These are phyloP conservation scores for Ahaetulla prasina DNA, from an alignment of 2,113 vertebrate species.

Conservation along the genomic window DNA sequence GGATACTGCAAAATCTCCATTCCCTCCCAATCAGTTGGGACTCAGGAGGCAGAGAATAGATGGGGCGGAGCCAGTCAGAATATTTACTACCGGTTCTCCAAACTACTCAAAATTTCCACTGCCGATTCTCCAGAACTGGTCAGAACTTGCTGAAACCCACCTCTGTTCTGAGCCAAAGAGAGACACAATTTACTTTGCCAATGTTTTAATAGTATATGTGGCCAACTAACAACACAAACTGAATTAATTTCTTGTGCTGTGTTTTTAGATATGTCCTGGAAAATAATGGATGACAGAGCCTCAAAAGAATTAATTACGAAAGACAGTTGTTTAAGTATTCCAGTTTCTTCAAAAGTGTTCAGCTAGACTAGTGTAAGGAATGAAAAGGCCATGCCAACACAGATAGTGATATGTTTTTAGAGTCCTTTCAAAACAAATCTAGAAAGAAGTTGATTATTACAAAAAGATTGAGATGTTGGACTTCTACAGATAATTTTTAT, in stretches of 20 bases:
- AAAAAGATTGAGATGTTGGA: background rate
- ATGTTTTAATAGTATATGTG: background rate
- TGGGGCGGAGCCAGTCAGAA: no score
- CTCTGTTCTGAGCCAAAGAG: background rate
- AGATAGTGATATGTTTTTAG: background rate
- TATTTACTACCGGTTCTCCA: no score
- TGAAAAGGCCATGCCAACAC: background rate
- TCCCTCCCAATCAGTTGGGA: no score
- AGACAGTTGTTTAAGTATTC: background rate
- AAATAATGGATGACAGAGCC: background rate
- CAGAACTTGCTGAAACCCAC: no score
- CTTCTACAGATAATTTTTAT: background rate
- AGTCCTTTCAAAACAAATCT: background rate
- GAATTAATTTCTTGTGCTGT: background rate
- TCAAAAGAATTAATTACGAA: background rate
- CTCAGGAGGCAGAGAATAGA: no score
- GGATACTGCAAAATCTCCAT: no score
- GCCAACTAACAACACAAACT: background rate
- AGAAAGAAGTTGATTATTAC: background rate
- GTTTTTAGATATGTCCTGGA: background rate
- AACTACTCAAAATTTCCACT: no score
- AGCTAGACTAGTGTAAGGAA: background rate
- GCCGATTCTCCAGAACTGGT: no score
- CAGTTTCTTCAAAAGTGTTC: background rate
- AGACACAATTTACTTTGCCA: background rate